Evolutionary conservation across 2,797 vertebrate genomes (phyloP).

Genomic region (Poeciliopsis infans): DNA sequence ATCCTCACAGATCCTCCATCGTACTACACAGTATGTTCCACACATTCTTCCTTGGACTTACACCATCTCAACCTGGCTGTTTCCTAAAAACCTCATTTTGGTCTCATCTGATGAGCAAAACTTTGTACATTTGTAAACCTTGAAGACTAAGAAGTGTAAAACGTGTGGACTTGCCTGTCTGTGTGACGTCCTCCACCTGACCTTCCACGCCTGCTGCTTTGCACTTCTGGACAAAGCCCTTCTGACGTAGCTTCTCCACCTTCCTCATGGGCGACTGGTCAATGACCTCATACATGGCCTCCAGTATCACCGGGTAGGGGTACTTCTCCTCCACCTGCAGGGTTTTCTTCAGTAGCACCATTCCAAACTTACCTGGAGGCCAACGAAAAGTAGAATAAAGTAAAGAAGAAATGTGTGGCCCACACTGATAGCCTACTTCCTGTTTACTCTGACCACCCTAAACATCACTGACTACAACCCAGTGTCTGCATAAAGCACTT

Average conservation of each 20-base stretch:
- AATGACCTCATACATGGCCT: slow-evolving; percentile 96
- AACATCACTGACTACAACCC: not conserved
- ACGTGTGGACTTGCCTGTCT: slow-evolving; percentile 45
- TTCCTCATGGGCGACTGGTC: slow-evolving; percentile 92
- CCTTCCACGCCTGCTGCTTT: slow-evolving; percentile 93
- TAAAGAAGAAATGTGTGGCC: not conserved
- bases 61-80: not conserved
- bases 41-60: too few relatives aligned
- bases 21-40: too few relatives aligned
- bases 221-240: slow-evolving; percentile 95
- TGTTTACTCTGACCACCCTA: not conserved
- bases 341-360: slow-evolving; percentile 96
- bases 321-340: slow-evolving; percentile 96
- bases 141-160: not conserved
- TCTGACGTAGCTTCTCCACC: slow-evolving; percentile 94
- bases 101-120: not conserved
- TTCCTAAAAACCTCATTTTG: not conserved
- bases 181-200: slow-evolving; percentile 84
- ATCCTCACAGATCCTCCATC: too few relatives aligned
- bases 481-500: not conserved
- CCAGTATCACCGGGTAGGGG: slow-evolving; percentile 95
- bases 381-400: not conserved
- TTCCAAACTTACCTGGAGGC: slow-evolving; percentile 88
- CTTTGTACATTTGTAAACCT: too few relatives aligned
- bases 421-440: not conserved